Percentiles rank a stretch among this genome's conserved stretches.
These are phyloP conservation scores for Ardeotis arabs DNA, from an alignment of 2,113 vertebrate species.

Conservation along the genomic window DNA sequence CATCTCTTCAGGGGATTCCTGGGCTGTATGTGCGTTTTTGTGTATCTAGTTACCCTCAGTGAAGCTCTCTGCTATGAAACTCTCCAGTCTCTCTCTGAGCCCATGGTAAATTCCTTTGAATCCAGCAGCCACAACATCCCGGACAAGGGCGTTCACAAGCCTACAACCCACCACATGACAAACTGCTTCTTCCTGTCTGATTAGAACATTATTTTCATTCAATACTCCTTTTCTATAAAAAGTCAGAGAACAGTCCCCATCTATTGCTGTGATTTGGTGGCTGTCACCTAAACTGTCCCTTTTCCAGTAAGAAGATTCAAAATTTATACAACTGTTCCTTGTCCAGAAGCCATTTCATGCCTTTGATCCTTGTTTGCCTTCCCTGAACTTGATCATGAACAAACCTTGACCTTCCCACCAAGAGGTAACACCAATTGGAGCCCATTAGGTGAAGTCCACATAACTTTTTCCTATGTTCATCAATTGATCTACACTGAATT, in stretches of 20 bases:
- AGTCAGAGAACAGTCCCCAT: neutral
- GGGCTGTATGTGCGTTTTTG: neutral
- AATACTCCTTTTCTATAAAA: neutral
- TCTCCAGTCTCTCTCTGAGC: neutral
- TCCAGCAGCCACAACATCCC: neutral
- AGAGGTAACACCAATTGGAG: neutral
- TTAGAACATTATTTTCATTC: neutral
- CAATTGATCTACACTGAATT: neutral
- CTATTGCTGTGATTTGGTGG: neutral
- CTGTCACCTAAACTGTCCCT: neutral
- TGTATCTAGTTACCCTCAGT: neutral
- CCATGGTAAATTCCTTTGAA: neutral
- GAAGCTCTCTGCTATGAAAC: neutral
- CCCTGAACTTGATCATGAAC: neutral
- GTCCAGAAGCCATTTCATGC: neutral
- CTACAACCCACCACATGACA: neutral
- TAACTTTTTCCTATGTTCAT: neutral
- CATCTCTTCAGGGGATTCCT: neutral
- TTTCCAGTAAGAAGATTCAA: neutral
- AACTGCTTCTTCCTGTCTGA: neutral
- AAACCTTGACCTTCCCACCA: neutral
- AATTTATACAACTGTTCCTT: neutral
- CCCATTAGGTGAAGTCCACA: neutral
- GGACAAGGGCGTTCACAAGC: neutral
- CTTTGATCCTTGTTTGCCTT: neutral